phyloP scores from a whole-genome alignment of 2,888 invertebrate genomes.

The Ophion slaviceki region DNA sequence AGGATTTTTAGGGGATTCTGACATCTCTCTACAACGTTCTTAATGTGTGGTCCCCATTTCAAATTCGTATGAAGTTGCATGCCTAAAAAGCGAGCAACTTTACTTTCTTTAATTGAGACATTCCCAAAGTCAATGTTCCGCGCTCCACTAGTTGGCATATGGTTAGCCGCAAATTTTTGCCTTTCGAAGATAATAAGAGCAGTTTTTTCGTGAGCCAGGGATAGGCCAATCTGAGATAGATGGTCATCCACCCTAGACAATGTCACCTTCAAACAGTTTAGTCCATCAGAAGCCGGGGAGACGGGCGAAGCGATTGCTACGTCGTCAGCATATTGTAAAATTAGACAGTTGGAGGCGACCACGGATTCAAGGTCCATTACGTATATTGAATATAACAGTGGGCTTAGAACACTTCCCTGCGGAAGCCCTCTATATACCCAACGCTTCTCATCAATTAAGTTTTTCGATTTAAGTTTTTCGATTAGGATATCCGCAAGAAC shows the following conservation, averaged over 20 bases:
- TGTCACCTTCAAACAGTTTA: no score
- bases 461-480: conserved; percentile 10
- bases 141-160: no score
- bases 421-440: conserved; percentile 24
- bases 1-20: conserved; percentile 43
- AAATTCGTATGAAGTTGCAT: conserved; percentile 9
- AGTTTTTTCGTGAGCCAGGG: conserved; percentile 27
- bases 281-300: neutral
- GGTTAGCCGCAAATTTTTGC: neutral
- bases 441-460: conserved; percentile 25
- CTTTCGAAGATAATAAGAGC: conserved; percentile 32
- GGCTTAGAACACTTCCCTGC: conserved; percentile 39
- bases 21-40: conserved; percentile 1
- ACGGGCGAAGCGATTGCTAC: neutral
- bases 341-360: neutral
- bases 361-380: conserved; percentile 3
- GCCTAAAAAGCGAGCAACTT: conserved; percentile 14
- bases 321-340: conserved; percentile 1
- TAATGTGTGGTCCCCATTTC: conserved; percentile 13
- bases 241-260: no score
- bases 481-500: conserved; percentile 32
- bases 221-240: conserved; percentile 4
- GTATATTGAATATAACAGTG: conserved; percentile 24
- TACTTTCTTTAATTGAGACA: neutral
- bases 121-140: no score